These are phyloP conservation scores for Rhea americana DNA, from an alignment of 2,113 vertebrate genomes.

Conservation along the genomic window DNA sequence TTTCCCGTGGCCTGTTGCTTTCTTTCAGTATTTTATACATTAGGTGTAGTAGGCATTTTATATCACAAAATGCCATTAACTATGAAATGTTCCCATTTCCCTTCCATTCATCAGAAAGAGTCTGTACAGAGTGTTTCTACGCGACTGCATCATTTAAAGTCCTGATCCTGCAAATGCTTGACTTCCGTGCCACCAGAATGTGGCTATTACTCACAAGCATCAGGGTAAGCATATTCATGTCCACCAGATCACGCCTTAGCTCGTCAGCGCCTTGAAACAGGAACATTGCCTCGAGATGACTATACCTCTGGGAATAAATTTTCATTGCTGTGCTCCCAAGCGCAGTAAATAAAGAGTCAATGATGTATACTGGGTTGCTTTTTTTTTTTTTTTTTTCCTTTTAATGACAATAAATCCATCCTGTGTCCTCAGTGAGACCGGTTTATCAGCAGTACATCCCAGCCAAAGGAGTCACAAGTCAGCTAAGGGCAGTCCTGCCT, in stretches of 20 bases:
- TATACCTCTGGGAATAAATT: constrained; percentile 29
- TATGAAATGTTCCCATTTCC: not conserved
- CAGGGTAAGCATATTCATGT: constrained; percentile 38
- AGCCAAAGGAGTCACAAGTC: constrained; percentile 17
- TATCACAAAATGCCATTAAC: not conserved
- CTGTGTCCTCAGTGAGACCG: not conserved
- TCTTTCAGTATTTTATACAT: not conserved
- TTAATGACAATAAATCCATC: constrained; percentile 39
- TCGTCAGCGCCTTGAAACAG: constrained; percentile 2
- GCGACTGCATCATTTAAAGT: constrained; percentile 11
- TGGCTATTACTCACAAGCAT: constrained; percentile 17
- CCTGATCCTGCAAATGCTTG: constrained; percentile 15
- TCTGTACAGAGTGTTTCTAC: not conserved
- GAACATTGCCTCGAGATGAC: constrained; percentile 10
- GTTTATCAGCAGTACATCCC: constrained; percentile 27
- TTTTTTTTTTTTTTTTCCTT: not conserved
- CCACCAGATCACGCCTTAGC: not conserved
- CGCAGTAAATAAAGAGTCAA: constrained; percentile 29
- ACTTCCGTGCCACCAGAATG: not conserved
- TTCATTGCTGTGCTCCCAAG: constrained; percentile 18
- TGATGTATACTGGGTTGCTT: not conserved
- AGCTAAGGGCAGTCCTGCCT: not conserved
- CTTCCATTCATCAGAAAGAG: not conserved
- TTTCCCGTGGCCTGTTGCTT: not conserved
- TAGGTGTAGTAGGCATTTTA: not conserved